Evolutionary conservation across 2,113 vertebrate genomes (phyloP), one percentile per base, ranked within the genome.

Genomic region (Turdus rufiventris): DNA sequence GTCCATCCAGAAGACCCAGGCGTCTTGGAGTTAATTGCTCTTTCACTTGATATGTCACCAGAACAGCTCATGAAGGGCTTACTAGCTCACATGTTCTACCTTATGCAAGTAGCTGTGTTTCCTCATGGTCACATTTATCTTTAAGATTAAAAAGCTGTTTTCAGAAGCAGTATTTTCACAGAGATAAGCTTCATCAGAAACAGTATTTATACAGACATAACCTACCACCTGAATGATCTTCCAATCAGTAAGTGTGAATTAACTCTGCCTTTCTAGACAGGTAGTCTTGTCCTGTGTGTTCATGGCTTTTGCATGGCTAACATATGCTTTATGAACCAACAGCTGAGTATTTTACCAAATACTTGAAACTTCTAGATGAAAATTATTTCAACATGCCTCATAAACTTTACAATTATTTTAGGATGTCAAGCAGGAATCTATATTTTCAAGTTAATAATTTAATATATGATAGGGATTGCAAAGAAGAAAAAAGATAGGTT

Each of bases 291-390:
- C 89, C n/a, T 92, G 16, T 91, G 60, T 10, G 2, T 68, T 91
- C 19, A 8, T 94, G 87, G 74, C 91, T 92, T 95, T 75, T 92
- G 91, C 94, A 87, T 91, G 93, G 86, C 85, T 89, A 34, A 78
- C 28, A 23, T 77, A 51, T 13, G 73, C 57, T 95, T 85, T 68
- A 33, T 51, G 61, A 61, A 68, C 45, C 77, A 88, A 71, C 6
- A 53, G 43, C 36, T 38, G 29, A 48, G 18, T 63, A 48, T 80
- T 80, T 40, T 53, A 56, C 23, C 53, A 75, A 84, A 68, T 78
- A 48, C 4, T 63, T 63, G 21, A 71, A 94, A 78, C 5, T 68
- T 18, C 38, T 62, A 31, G 42, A 36, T 67, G 36, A 61, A 73
- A 18, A 0, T n/a, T 26, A 57, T 72, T 89, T 74, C 26, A 45